Conservation (phyloP, 2,888 invertebrate genomes). For the Cantharis lateralis region DNA sequence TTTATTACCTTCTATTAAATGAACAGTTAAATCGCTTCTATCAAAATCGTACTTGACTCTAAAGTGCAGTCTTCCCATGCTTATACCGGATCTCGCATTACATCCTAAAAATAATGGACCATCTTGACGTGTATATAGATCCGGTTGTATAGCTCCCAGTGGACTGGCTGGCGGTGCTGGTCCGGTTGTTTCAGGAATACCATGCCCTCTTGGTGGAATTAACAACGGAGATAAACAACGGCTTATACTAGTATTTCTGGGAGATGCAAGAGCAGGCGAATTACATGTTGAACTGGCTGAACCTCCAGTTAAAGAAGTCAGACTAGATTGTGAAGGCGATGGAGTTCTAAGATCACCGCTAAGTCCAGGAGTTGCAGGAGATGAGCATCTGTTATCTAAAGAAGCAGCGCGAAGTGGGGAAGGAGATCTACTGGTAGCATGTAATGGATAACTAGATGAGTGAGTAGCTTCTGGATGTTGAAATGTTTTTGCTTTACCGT, state of each 20-base stretch:
- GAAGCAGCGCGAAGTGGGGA: slow-evolving; percentile 81
- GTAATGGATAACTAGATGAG: slow-evolving; percentile 50
- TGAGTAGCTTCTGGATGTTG: slow-evolving; percentile 50
- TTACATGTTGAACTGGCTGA: slow-evolving; percentile 54
- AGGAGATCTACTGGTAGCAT: slow-evolving; percentile 69
- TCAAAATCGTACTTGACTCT: slow-evolving; percentile 88
- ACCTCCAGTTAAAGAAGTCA: slow-evolving; percentile 65
- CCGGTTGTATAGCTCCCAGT: slow-evolving; percentile 83
- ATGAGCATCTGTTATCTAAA: slow-evolving; percentile 71
- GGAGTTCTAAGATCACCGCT: slow-evolving; percentile 59
- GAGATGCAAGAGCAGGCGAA: slow-evolving; percentile 48
- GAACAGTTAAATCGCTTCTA: slow-evolving; percentile 87
- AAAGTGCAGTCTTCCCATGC: slow-evolving; percentile 81
- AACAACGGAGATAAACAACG: slow-evolving; percentile 75
- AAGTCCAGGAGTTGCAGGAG: slow-evolving; percentile 54
- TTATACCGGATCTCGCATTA: slow-evolving; percentile 63
- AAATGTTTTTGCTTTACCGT: slow-evolving; percentile 66
- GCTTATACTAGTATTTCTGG: slow-evolving; percentile 28
- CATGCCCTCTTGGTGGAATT: slow-evolving; percentile 67
- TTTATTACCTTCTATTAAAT: slow-evolving; percentile 81
- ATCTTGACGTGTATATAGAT: slow-evolving; percentile 81
- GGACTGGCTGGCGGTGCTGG: slow-evolving; percentile 62
- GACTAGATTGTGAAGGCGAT: slow-evolving; percentile 73
- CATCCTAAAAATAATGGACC: slow-evolving; percentile 75
- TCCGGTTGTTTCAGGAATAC: slow-evolving; percentile 53